phyloP scores from a whole-genome alignment of 2,113 vertebrate genomes.

The Chamaetylas fuelleborni region DNA sequence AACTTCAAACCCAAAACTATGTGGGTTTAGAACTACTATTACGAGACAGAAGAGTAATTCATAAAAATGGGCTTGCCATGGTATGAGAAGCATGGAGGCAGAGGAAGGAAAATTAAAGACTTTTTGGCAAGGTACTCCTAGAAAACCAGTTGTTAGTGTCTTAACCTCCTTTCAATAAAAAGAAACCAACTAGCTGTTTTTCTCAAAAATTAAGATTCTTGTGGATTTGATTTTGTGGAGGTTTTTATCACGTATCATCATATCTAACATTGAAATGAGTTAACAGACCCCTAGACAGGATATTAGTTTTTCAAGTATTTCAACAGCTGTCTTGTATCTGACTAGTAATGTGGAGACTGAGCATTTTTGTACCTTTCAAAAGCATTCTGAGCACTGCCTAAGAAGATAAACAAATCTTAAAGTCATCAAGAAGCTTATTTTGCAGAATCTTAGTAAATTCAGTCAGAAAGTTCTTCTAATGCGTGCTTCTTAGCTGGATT shows the following conservation, averaged over 20 bases:
- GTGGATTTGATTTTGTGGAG: neutral
- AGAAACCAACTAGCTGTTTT: neutral
- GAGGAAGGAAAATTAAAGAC: neutral
- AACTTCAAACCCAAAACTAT: neutral
- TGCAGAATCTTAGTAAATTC: neutral
- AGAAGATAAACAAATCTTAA: neutral
- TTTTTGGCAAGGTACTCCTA: neutral
- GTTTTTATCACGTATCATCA: neutral
- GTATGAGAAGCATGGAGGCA: neutral
- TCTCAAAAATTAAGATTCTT: neutral
- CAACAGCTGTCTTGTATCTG: accelerated
- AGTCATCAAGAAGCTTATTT: neutral
- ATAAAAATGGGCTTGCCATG: neutral
- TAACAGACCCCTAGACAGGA: neutral
- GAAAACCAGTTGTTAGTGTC: neutral
- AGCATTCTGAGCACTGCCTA: neutral
- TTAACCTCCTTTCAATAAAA: neutral
- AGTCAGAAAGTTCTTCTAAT: neutral
- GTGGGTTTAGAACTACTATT: neutral
- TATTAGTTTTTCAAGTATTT: neutral
- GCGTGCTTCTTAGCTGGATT: neutral
- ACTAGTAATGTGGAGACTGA: neutral
- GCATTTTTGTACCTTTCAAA: neutral
- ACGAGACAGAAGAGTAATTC: neutral
- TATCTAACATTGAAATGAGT: neutral